Evolutionary conservation across 1,140 invertebrate species (phyloP).

Genomic region (Eubasilissa regina): DNA sequence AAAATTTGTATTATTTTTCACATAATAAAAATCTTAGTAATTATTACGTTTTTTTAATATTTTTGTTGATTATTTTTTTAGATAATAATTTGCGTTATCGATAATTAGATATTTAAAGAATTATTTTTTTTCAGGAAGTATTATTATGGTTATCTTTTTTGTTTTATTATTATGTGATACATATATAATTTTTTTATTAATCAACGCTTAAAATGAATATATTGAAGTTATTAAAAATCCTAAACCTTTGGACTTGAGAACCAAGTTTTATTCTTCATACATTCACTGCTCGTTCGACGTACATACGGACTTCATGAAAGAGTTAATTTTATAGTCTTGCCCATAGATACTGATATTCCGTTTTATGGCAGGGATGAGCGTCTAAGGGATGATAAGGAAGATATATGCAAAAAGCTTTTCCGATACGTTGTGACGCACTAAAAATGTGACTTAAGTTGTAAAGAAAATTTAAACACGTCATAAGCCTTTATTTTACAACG

Average conservation of each 20-base stretch:
- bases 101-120: too few species aligned
- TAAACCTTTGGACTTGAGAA: not conserved
- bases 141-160: too few species aligned
- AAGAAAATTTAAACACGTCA: not conserved
- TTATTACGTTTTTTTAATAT: too few species aligned
- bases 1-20: too few species aligned
- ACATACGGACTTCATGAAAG: not conserved
- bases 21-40: too few species aligned
- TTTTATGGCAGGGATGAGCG: conserved; percentile 24
- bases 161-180: too few species aligned
- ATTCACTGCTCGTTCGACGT: not conserved
- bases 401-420: conserved; percentile 14
- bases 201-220: too few species aligned
- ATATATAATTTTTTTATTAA: too few species aligned
- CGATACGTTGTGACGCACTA: not conserved
- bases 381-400: conserved; percentile 14
- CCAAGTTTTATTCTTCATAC: not conserved
- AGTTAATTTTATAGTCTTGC: conserved; percentile 26
- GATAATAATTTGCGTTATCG: too few species aligned
- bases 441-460: not conserved
- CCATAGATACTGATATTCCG: conserved; percentile 14
- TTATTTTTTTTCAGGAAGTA: too few species aligned
- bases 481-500: not conserved
- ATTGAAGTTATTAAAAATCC: too few species aligned
- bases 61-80: too few species aligned